Conservation (phyloP, 2,888 invertebrate species). For the Cantharis flavilabris region DNA sequence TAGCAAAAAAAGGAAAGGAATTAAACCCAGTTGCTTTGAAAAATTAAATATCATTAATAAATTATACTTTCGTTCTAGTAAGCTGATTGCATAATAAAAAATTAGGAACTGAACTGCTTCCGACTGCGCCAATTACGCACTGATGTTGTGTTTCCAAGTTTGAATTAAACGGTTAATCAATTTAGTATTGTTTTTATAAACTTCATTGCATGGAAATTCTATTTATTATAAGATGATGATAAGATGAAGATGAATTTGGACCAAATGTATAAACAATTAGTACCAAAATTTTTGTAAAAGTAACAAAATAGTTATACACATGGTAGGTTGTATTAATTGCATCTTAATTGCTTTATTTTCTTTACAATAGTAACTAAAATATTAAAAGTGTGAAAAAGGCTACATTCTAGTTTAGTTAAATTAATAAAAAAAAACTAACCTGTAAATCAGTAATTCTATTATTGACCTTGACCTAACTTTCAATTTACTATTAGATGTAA, state of each 20-base stretch:
- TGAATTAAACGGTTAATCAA: neutral
- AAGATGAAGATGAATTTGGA: too few relatives aligned
- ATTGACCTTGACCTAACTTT: neutral
- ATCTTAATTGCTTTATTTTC: neutral
- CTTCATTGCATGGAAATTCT: neutral
- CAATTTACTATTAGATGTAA: neutral
- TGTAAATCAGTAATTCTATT: neutral
- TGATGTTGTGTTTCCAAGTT: neutral
- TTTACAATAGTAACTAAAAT: neutral
- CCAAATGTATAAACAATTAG: too few relatives aligned
- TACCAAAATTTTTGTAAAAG: too few relatives aligned
- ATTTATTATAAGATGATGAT: neutral
- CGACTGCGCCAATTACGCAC: neutral
- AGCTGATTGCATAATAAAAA: neutral
- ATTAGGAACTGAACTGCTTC: neutral
- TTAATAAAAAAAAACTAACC: neutral
- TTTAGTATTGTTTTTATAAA: neutral
- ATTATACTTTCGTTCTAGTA: too few relatives aligned
- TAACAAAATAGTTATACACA: too few relatives aligned
- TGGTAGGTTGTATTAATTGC: neutral
- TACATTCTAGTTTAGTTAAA: neutral
- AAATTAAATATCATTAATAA: too few relatives aligned
- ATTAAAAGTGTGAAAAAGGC: neutral
- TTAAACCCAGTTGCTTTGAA: too few relatives aligned
- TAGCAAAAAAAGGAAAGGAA: too few relatives aligned